Base-by-base conservation (phyloP, 2,888 invertebrate genomes). In the Taenaris catops region DNA sequence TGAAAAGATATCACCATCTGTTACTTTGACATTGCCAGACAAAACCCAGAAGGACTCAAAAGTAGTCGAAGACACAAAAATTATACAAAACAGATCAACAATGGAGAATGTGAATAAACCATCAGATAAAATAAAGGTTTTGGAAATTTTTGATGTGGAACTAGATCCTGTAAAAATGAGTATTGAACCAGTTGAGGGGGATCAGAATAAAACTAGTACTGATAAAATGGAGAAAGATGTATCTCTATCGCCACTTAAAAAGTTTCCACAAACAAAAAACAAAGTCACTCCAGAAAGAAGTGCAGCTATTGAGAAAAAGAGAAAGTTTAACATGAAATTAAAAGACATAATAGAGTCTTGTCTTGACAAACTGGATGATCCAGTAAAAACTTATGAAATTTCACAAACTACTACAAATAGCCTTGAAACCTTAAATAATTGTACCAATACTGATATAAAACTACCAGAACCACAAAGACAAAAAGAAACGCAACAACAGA, bases 281-380 rank as follows among this genome's bases (percentile, higher is more conserved):
- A 71, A 62, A 49, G 54, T 80, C 29, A 53, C 68, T 4, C 68
- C 75, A 25, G 74, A 78, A 49, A 70, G 76, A 50, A 44, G 60
- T 18, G 81, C 80, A 24, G 72, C 63, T 17, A 84, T 84, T 35
- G 59, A 70, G 46, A 59, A 73, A 51, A 86, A 86, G 48, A 63
- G 86, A 39, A 67, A 71, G 38, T 83, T 79, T 45, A 84, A 84
- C 49, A 80, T 75, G 67, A 81, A 71, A 48, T 44, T 86, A 24
- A 63, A 67, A 50, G 79, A 83, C 47, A 66, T 80, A 3, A 58
- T 83, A 41, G 68, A 72, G 53, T 63, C 70, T 16, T 72, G 71
- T 47, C 49, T 81, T 19, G 68, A 70, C 37, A 69, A 68, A 34
- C 41, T 45, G 19, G 41, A 38, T 31, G 51, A 40, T 31, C 11